These are phyloP conservation scores for Troides helena DNA, from an alignment of 2,888 invertebrate genomes.

Conservation along the genomic window DNA sequence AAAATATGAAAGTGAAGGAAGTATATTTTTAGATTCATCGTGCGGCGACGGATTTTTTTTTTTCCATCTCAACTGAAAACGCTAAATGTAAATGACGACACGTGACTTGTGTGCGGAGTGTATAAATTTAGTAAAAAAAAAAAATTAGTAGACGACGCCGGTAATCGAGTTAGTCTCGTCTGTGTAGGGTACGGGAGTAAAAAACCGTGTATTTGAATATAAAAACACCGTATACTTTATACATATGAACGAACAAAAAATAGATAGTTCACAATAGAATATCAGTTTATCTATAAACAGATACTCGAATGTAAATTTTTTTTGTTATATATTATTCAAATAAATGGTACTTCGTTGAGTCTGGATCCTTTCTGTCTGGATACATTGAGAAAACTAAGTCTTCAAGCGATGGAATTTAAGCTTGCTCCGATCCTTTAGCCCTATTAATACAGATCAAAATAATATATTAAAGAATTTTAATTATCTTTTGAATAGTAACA, in stretches of 20 bases:
- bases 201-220: background rate
- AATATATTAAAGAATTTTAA: too few species aligned
- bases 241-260: background rate
- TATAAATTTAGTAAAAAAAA: slow-evolving; percentile 22
- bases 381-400: too few species aligned
- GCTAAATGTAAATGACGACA: slow-evolving; percentile 30
- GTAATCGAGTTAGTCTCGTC: slow-evolving; percentile 33
- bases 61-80: slow-evolving; percentile 3
- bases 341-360: too few species aligned
- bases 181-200: slow-evolving; percentile 6
- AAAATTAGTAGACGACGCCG: slow-evolving; percentile 21
- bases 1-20: background rate
- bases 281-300: background rate
- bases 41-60: background rate
- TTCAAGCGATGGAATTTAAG: too few species aligned
- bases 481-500: too few species aligned
- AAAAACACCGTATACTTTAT: background rate
- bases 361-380: too few species aligned
- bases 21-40: background rate
- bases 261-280: background rate
- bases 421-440: too few species aligned
- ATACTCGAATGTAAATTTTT: background rate
- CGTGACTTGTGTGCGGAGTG: slow-evolving; percentile 38
- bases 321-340: background rate
- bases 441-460: too few species aligned